These are phyloP conservation scores for Toxotes lorentzi DNA, from an alignment of 2,797 vertebrate species.

Conservation along the genomic window DNA sequence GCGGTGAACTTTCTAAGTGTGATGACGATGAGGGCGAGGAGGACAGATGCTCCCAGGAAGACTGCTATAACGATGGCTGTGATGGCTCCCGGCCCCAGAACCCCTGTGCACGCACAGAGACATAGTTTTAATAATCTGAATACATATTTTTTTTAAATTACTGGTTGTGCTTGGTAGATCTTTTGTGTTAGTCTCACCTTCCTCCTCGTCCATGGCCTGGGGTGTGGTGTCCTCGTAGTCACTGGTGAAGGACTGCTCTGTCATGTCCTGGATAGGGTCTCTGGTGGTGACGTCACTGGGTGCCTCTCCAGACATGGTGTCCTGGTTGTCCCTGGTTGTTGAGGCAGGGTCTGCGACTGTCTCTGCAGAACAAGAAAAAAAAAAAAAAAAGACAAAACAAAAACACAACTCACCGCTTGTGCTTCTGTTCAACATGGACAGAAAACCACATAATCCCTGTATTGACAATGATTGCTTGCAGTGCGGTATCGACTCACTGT, in stretches of 20 bases:
- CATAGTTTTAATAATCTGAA: not conserved
- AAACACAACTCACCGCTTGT: not conserved
- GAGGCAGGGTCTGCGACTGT: slow-evolving; percentile 82
- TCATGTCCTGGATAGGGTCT: slow-evolving; percentile 68
- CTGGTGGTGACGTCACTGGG: slow-evolving; percentile 85
- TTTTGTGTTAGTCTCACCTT: slow-evolving; percentile 78
- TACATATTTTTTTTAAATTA: not conserved
- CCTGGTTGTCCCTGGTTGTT: slow-evolving; percentile 89
- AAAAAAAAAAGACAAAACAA: too few relatives aligned
- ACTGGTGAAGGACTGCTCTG: slow-evolving; percentile 71
- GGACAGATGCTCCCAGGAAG: slow-evolving; percentile 94
- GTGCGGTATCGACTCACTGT: not conserved
- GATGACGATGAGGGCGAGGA: slow-evolving; percentile 94
- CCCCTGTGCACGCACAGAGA: slow-evolving; percentile 80
- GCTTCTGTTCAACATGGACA: slow-evolving; percentile 4
- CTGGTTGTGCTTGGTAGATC: not conserved
- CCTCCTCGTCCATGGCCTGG: slow-evolving; percentile 79
- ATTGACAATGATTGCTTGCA: not conserved
- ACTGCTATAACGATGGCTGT: slow-evolving; percentile 97
- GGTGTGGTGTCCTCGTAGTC: slow-evolving; percentile 88
- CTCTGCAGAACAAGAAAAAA: slow-evolving; percentile 69
- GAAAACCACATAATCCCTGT: not conserved
- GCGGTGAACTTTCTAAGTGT: slow-evolving; percentile 94
- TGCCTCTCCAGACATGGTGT: slow-evolving; percentile 90
- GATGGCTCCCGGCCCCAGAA: slow-evolving; percentile 94